Percentiles rank a stretch among this genome's conserved stretches.
Evolutionary conservation across 2,113 vertebrate genomes (phyloP).

Genomic region (Oryzias melastigma): DNA sequence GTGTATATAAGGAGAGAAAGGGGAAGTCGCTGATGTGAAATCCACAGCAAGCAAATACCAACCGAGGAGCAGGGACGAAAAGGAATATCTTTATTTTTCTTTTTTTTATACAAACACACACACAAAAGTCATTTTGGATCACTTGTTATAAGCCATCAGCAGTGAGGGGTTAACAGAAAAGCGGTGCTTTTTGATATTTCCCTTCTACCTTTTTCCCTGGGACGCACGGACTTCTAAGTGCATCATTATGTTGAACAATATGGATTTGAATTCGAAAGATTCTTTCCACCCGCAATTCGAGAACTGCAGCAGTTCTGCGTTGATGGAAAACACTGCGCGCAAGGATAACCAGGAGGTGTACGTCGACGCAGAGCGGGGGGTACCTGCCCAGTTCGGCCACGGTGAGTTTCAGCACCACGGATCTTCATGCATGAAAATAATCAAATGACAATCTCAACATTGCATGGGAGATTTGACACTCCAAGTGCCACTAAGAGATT

Average conservation of each 20-base stretch:
- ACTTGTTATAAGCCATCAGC: constrained; percentile 55
- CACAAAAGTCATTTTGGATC: constrained; percentile 64
- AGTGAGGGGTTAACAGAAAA: constrained; percentile 49
- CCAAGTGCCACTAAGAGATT: not conserved
- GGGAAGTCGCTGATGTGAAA: constrained; percentile 77
- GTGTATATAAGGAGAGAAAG: constrained; percentile 86
- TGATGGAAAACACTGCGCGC: constrained; percentile 71
- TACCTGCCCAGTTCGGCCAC: constrained; percentile 79
- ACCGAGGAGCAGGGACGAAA: constrained; percentile 69
- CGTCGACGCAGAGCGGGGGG: constrained; percentile 73
- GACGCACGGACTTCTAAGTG: constrained; percentile 64
- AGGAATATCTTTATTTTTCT: constrained; percentile 64
- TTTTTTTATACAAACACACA: constrained; percentile 11
- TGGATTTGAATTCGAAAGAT: constrained; percentile 93
- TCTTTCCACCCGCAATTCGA: constrained; percentile 86
- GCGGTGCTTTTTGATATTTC: constrained; percentile 29
- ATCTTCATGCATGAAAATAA: constrained; percentile 31
- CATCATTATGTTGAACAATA: constrained; percentile 87
- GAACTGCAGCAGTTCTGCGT: constrained; percentile 79
- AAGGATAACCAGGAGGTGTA: constrained; percentile 78
- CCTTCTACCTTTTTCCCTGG: constrained; percentile 45
- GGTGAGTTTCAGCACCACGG: constrained; percentile 75
- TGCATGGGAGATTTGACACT: not conserved
- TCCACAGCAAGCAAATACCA: constrained; percentile 77
- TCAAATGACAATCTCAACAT: constrained; percentile 5